phyloP scores from a whole-genome alignment of 2,888 invertebrate species.

The Teleogryllus oceanicus region DNA sequence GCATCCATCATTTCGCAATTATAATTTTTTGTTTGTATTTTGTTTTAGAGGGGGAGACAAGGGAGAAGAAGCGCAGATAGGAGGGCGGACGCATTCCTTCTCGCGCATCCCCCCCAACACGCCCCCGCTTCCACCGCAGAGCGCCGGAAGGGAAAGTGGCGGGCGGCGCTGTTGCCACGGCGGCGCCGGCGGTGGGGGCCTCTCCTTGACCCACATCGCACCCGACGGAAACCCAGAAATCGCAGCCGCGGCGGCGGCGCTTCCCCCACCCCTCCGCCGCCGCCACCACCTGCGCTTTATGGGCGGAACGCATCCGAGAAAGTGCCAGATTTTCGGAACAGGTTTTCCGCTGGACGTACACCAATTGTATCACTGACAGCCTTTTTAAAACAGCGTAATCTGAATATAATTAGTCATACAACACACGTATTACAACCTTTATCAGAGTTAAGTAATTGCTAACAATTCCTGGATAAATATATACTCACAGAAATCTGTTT shows the following conservation, averaged over 20 bases:
- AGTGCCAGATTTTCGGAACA: too few relatives aligned
- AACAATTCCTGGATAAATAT: too few relatives aligned
- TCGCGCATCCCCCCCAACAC: not conserved
- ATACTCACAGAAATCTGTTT: too few relatives aligned
- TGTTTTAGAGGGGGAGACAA: too few relatives aligned
- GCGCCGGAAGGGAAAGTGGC: conserved; percentile 36
- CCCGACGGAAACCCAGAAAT: conserved; percentile 20
- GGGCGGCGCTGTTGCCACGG: conserved; percentile 22
- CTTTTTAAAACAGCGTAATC: not conserved
- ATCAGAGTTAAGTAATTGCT: too few relatives aligned
- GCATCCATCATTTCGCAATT: too few relatives aligned
- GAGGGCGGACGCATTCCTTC: not conserved
- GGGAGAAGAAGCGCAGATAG: not conserved
- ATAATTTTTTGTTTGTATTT: too few relatives aligned
- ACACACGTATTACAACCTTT: too few relatives aligned
- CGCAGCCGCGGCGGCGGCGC: not conserved
- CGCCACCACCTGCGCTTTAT: conserved; percentile 18
- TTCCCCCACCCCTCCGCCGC: too few relatives aligned
- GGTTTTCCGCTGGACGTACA: too few relatives aligned
- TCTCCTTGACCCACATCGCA: conserved; percentile 33
- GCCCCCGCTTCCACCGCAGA: not conserved
- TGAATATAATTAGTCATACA: not conserved
- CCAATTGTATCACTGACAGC: too few relatives aligned
- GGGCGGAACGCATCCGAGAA: not conserved
- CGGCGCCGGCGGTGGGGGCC: conserved; percentile 24